These are phyloP conservation scores for Caenorhabditis briggsae DNA, from an alignment of 1,140 invertebrate genomes.

Conservation along the genomic window DNA sequence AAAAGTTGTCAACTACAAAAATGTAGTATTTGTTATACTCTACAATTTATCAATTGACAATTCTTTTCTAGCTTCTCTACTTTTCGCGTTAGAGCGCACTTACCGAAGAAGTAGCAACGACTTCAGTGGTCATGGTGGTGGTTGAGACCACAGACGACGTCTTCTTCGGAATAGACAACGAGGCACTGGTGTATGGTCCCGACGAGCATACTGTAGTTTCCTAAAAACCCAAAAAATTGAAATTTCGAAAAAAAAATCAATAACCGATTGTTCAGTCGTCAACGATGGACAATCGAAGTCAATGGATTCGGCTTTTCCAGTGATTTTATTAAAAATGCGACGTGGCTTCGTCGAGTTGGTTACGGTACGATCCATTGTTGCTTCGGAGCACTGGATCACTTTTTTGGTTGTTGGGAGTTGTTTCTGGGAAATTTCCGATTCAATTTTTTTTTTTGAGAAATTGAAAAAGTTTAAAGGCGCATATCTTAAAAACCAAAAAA, in stretches of 20 bases:
- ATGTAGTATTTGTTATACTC: too few relatives aligned
- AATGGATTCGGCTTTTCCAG: conserved; percentile 8
- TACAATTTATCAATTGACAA: too few relatives aligned
- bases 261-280: not conserved
- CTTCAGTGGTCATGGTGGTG: too few relatives aligned
- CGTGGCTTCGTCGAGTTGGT: not conserved
- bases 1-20: too few relatives aligned
- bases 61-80: too few relatives aligned
- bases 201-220: not conserved
- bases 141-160: not conserved
- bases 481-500: too few relatives aligned
- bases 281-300: conserved; percentile 32
- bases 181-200: not conserved
- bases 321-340: conserved; percentile 23
- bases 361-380: not conserved
- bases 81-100: too few relatives aligned
- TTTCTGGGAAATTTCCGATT: not conserved
- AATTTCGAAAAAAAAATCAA: not conserved
- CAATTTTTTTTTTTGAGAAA: too few relatives aligned
- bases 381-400: not conserved
- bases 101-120: too few relatives aligned
- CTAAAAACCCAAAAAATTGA: not conserved
- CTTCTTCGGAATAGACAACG: conserved; percentile 3
- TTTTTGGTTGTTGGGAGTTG: not conserved
- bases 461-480: too few relatives aligned